Conservation (phyloP, 1,140 invertebrate genomes). For the Bursaphelenchus mucronatus region DNA sequence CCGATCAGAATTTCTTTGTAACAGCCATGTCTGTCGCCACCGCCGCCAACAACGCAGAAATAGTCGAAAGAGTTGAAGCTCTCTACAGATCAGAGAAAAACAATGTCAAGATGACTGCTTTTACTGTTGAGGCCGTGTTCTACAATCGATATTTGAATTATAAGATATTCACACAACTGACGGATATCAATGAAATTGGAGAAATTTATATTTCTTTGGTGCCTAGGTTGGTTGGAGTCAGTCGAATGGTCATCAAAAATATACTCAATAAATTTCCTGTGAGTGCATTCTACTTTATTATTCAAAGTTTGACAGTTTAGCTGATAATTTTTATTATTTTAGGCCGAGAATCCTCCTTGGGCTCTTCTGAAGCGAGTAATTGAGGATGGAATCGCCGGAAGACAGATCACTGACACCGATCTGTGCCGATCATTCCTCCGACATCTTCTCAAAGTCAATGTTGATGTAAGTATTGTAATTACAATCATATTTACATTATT, state of each 20-base stretch:
- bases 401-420: slow-evolving; percentile 18
- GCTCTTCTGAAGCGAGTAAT: slow-evolving; percentile 29
- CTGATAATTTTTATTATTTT: slow-evolving; percentile 11
- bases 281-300: neutral
- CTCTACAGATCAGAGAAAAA: slow-evolving; percentile 36
- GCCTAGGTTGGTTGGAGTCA: slow-evolving; percentile 42
- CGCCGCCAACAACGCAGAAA: slow-evolving; percentile 28
- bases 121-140: slow-evolving; percentile 20
- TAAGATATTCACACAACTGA: slow-evolving; percentile 1
- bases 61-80: slow-evolving; percentile 32
- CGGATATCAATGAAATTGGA: slow-evolving; percentile 27
- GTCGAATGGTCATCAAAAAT: slow-evolving; percentile 16
- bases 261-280: slow-evolving; percentile 5
- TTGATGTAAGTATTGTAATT: slow-evolving; percentile 1
- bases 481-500: slow-evolving; percentile 17
- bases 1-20: slow-evolving; percentile 38
- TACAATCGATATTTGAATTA: slow-evolving; percentile 29
- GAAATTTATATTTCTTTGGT: slow-evolving; percentile 31
- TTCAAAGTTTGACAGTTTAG: slow-evolving; percentile 2
- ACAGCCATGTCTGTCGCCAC: slow-evolving; percentile 30
- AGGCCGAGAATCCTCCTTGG: slow-evolving; percentile 32
- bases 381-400: slow-evolving; percentile 31
- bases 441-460: slow-evolving; percentile 7
- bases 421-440: slow-evolving; percentile 2
- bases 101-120: slow-evolving; percentile 24